Base-by-base conservation (phyloP, 2,797 vertebrate species). In the Enteromius radiatus region DNA sequence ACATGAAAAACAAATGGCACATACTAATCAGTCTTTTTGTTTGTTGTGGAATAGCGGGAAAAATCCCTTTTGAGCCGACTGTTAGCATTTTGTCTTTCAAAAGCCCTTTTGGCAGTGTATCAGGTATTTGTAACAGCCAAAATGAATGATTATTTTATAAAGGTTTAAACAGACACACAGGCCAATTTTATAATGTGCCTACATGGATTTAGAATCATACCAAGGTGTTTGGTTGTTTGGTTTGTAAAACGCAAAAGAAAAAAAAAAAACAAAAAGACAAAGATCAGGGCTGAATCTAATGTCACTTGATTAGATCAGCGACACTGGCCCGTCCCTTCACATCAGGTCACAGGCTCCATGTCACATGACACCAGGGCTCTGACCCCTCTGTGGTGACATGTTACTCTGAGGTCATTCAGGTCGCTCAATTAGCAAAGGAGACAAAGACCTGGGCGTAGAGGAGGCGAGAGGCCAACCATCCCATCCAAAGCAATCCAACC, bases 341-440 rank as follows among this genome's bases (percentile, higher is more conserved):
- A 76, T 52, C 67, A 78, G 49, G 78, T 84, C 80, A 81, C 31
- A 33, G 65, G 70, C 61, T 69, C 52, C 61, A 45, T 84, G 70
- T 78, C 70, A 82, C 59, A 64, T 47, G 77, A 86, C 78, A 82
- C 74, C 76, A 77, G 70, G 56, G 49, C 65, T 63, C 31, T 81
- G 79, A 80, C 76, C 79, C 65, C 47, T 81, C 84, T 91, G 88
- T 88, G 88, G 86, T 89, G 87, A 91, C 85, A 79, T 88, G 90
- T 91, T 91, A 91, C 84, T 82, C 82, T 84, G 84, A 87, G 93
- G 92, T 94, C 92, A 91, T 14, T 85, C 82, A 43, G 90, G 91
- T 92, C 90, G 89, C 89, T 92, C 92, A 93, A 91, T 92, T 92
- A 93, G 91, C 89, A 87, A 88, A 88, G 76, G 86, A 91, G 92